Conservation (phyloP, 2,888 invertebrate genomes). For the Nemotelus pantherinus region DNA sequence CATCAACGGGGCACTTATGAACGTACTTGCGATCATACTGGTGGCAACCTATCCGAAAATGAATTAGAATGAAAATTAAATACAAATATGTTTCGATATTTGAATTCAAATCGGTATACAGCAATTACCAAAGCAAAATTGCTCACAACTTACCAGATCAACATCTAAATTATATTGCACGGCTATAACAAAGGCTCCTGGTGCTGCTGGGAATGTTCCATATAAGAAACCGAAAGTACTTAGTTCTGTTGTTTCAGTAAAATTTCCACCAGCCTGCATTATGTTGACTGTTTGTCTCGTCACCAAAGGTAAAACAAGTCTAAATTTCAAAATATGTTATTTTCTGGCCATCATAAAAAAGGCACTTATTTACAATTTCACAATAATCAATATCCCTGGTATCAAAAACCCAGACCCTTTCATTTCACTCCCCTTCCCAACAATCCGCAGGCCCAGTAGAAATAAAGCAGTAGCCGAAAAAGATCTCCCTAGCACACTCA, state of each 20-base stretch:
- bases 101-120: background rate
- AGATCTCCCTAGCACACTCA: conserved; percentile 85
- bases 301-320: conserved; percentile 83
- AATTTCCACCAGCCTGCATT: conserved; percentile 74
- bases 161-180: conserved; percentile 86
- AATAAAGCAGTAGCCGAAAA: conserved; percentile 93
- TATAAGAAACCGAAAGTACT: conserved; percentile 95
- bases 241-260: conserved; percentile 80
- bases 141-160: conserved; percentile 75
- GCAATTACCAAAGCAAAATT: background rate
- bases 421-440: conserved; percentile 84
- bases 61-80: background rate
- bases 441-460: conserved; percentile 89
- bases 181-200: conserved; percentile 95
- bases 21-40: conserved; percentile 94
- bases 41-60: conserved; percentile 78
- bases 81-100: background rate
- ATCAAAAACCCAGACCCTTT: conserved; percentile 82
- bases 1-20: conserved; percentile 94
- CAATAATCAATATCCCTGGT: conserved; percentile 87
- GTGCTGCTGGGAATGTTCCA: conserved; percentile 95
- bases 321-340: conserved; percentile 59
- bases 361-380: conserved; percentile 76
- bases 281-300: conserved; percentile 86
- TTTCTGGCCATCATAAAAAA: background rate